Base-by-base conservation (phyloP, 2,113 vertebrate genomes). In the Vicugna pacos region DNA sequence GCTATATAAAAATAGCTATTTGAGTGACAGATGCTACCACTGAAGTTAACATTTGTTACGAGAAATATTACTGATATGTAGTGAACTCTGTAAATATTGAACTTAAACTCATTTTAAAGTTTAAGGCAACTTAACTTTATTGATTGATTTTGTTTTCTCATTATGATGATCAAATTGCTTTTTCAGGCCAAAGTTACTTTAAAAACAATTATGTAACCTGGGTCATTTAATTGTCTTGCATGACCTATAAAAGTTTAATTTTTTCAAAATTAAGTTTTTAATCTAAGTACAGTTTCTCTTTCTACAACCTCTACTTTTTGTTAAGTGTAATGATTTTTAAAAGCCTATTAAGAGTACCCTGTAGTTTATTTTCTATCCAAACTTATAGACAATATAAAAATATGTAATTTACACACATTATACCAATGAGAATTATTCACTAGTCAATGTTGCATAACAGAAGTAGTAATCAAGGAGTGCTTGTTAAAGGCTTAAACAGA, bases 31-130 rank as follows among this genome's bases (percentile, higher is more conserved):
- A 81, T 75, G 58, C 32, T 92, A 67, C 26, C 75, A 58, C 15
- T 88, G 32, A 67, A 82, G 30, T 92, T 92, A 95, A 73, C 65
- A 60, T 92, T 92, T 87, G 14, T 88, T 75, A 50, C 67, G 42
- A 26, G 32, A 35, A 80, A 86, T 92, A 69, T 46, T 83, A 76
- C 32, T 82, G 38, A 52, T 89, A 76, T 26, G 19, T 69, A 76
- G 84, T 58, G 38, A 96, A 28, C 50, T 76, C 75, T 64, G 6
- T 95, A 32, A 67, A 60, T 95, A 69, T 42, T 82, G 58, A 89
- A 69, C 26, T 92, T 92, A 32, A 75, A 58, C 42, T n/a, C 28
- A 73, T 79, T 95, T 87, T 56, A 65, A 95, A 87, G 30, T 73
- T 81, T 80, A 81, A 12, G 17, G 79, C 35, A 65, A 15, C 35